phyloP scores from a whole-genome alignment of 2,888 invertebrate species.

The Apodemia hepburni region DNA sequence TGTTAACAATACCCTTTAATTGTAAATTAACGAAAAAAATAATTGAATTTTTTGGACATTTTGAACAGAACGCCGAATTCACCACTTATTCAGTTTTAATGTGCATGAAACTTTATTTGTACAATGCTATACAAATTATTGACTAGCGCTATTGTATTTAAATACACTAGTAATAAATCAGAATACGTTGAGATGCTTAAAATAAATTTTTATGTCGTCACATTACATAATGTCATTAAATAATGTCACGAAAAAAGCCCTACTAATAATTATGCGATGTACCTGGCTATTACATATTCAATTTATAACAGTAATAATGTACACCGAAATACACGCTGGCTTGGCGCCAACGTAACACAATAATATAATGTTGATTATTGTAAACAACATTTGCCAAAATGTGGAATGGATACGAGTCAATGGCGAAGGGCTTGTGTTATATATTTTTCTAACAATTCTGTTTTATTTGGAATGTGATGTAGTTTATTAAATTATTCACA shows the following conservation, averaged over 20 bases:
- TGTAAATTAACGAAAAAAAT: no score
- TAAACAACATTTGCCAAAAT: slow-evolving; percentile 14
- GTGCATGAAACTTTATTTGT: no score
- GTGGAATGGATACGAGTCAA: not conserved
- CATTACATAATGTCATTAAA: not conserved
- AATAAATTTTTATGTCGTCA: no score
- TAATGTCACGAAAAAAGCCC: not conserved
- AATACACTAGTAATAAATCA: no score
- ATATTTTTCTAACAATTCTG: not conserved
- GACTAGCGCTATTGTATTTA: no score
- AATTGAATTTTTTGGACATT: no score
- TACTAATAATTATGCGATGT: not conserved
- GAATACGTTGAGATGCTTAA: no score
- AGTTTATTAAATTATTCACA: no score
- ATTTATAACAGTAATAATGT: slow-evolving; percentile 4
- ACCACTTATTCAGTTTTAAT: no score
- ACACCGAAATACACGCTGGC: slow-evolving; percentile 3
- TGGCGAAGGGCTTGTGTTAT: not conserved
- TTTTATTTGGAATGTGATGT: not conserved
- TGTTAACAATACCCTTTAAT: no score
- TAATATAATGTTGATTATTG: slow-evolving; percentile 8
- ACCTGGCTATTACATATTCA: slow-evolving; percentile 3
- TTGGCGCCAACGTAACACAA: not conserved
- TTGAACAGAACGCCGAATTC: no score
- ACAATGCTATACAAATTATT: no score